Evolutionary conservation across 2,113 vertebrate species (phyloP).

Genomic region (Pyrgilauda ruficollis): DNA sequence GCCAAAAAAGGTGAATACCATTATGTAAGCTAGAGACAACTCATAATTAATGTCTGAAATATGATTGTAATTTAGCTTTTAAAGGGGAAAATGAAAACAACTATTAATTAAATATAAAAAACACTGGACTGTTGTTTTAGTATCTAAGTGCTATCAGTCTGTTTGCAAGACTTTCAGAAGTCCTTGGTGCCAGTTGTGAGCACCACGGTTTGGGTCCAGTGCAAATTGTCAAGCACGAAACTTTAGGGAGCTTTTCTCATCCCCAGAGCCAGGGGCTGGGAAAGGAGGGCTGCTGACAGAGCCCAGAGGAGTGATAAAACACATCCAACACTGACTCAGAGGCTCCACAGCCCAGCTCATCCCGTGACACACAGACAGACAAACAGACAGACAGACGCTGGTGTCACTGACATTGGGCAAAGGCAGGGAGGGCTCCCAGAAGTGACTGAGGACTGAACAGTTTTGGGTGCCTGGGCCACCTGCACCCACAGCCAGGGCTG

Average conservation of each 20-base stretch:
- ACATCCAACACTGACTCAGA: neutral
- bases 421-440: neutral
- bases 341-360: neutral
- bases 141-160: neutral
- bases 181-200: neutral
- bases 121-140: neutral
- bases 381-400: neutral
- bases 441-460: neutral
- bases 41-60: neutral
- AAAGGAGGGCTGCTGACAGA: neutral
- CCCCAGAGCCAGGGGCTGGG: neutral
- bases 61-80: neutral
- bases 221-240: neutral
- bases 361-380: neutral
- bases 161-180: neutral
- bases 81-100: neutral
- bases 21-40: neutral
- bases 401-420: slow-evolving; percentile 6
- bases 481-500: neutral
- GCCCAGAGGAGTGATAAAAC: neutral
- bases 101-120: neutral
- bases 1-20: neutral
- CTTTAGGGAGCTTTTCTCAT: neutral
- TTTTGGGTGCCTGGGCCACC: neutral
- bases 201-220: neutral